phyloP scores from a whole-genome alignment of 2,113 vertebrate genomes.

The Spizaetus ornatus region DNA sequence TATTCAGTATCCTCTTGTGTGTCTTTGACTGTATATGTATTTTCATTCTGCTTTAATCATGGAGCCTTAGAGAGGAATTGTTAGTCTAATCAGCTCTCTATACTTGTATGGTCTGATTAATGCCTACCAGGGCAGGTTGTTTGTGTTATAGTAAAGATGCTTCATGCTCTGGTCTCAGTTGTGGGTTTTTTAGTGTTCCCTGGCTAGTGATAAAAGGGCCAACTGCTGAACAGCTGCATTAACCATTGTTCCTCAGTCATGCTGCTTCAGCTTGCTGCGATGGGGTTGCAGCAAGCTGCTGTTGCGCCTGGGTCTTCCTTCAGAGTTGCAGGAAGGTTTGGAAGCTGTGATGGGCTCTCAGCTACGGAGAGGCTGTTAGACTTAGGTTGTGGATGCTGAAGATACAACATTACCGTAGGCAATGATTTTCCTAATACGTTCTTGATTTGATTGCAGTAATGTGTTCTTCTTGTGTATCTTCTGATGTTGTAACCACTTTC shows the following conservation, averaged over 20 bases:
- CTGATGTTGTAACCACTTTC: not conserved
- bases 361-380: not conserved
- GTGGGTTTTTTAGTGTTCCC: slow-evolving; percentile 18
- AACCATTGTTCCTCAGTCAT: not conserved
- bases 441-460: not conserved
- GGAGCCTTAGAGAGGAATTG: slow-evolving; percentile 46
- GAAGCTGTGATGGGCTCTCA: not conserved
- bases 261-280: not conserved
- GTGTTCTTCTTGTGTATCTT: not conserved
- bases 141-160: slow-evolving; percentile 9
- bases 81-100: slow-evolving; percentile 36
- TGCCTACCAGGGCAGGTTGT: not conserved
- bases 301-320: not conserved
- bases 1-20: not conserved
- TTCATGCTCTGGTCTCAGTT: not conserved
- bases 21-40: not conserved
- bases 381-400: not conserved
- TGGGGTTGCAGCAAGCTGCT: not conserved
- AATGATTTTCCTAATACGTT: not conserved
- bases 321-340: not conserved
- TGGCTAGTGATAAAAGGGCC: slow-evolving; percentile 5
- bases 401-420: not conserved
- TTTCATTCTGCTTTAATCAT: slow-evolving; percentile 48
- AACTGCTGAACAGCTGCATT: not conserved
- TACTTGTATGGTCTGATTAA: slow-evolving; percentile 40